Base-by-base conservation (phyloP, 2,888 invertebrate species). In the Calliopum simillimum region DNA sequence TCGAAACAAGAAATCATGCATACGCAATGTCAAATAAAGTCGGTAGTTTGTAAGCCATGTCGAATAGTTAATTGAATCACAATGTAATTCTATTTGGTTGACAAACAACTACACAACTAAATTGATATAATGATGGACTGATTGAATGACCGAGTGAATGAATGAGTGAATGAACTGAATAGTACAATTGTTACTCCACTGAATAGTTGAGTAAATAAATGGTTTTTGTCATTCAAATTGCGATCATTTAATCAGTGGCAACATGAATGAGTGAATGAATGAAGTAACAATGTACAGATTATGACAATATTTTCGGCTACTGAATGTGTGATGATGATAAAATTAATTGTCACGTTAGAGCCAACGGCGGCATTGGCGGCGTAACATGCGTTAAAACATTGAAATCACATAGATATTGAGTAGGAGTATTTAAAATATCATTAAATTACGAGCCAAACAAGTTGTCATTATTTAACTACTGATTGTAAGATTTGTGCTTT, bases 181-280 rank as follows among this genome's bases (percentile, higher is more conserved):
- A 25, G 25, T 25, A 25, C 8, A 8, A 5, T 8, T 51, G 3
- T 51, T 12, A 2, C 51, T 4, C 4, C n/a, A 21, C 51, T 12
- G n/a, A n/a, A 21, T n/a, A 16, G 14, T 51, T 21, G 43, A 58
- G 58, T 23, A 16, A 58, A 41, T 33, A 33, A 33, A 33, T 33
- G 33, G 16, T 5, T 33, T 21, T 23, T 23, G n/a, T 21, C 33
- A 16, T 25, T 63, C 25, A 49, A 63, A 49, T 14, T 25, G 16
- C 47, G 62, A 63, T 63, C 62, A 49, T 63, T 49, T 63, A 63
- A 49, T 21, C 62, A 25, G 47, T 25, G 44, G 21, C 61, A 62
- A 46, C 44, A 62, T 62, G 46, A 46, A 46, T 25, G 23, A n/a
- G 25, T 5, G 33, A 62, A 62, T 62, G 46, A 46, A 46, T 25